Evolutionary conservation across 2,888 invertebrate genomes (phyloP).

Genomic region (Platypus cylindrus): DNA sequence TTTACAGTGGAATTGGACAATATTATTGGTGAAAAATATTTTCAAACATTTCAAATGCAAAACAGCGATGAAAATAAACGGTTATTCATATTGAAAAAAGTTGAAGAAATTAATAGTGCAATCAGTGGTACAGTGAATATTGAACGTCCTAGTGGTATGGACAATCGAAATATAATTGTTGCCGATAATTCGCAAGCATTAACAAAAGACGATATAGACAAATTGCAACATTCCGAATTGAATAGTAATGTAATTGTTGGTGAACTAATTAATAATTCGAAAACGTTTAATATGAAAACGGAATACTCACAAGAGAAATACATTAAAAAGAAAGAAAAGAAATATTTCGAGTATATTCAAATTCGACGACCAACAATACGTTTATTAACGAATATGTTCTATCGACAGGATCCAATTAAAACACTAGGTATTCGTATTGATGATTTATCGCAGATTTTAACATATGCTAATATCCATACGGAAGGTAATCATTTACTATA

Average conservation of each 20-base stretch:
- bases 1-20: constrained; percentile 55
- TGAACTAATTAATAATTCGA: constrained; percentile 80
- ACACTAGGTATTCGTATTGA: constrained; percentile 72
- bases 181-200: constrained; percentile 71
- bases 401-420: constrained; percentile 62
- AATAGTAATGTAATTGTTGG: constrained; percentile 75
- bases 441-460: constrained; percentile 77
- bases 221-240: constrained; percentile 60
- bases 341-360: constrained; percentile 76
- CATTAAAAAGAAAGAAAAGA: constrained; percentile 86
- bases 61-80: constrained; percentile 43
- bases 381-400: constrained; percentile 74
- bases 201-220: constrained; percentile 69
- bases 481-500: constrained; percentile 62
- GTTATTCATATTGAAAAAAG: constrained; percentile 41
- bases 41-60: constrained; percentile 64
- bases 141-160: constrained; percentile 56
- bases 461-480: constrained; percentile 66
- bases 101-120: constrained; percentile 43
- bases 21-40: constrained; percentile 56
- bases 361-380: constrained; percentile 70
- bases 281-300: constrained; percentile 81
- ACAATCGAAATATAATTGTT: constrained; percentile 75
- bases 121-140: constrained; percentile 40
- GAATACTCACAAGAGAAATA: constrained; percentile 91